Conservation (phyloP, 2,113 vertebrate genomes). For the Malurus cyaneus region DNA sequence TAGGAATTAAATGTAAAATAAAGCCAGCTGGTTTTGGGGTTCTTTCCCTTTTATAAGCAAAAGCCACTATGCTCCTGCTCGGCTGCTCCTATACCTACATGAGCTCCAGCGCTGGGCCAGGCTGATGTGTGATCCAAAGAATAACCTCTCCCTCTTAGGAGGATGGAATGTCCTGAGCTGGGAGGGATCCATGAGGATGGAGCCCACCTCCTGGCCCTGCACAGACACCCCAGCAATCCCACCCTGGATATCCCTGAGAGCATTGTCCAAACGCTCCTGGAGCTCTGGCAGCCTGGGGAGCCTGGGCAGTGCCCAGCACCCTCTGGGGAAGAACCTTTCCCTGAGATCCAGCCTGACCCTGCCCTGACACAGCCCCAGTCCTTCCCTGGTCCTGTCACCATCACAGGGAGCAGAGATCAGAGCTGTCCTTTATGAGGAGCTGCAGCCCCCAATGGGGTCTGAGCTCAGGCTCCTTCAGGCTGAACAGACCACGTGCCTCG, state of each 20-base stretch:
- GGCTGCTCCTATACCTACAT: background rate
- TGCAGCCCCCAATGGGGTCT: background rate
- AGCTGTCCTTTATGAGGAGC: background rate
- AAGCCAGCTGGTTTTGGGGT: background rate
- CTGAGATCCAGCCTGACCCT: accelerated
- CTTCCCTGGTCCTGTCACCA: background rate
- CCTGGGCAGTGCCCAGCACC: background rate
- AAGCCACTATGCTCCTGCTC: background rate
- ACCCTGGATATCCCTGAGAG: accelerated
- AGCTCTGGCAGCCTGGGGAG: background rate
- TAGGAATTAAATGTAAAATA: background rate
- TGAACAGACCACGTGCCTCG: background rate
- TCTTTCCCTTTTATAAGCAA: background rate
- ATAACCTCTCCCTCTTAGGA: background rate
- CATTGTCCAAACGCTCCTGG: accelerated
- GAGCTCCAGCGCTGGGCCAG: accelerated
- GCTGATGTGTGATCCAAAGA: background rate
- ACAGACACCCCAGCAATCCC: background rate
- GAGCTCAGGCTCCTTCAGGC: background rate
- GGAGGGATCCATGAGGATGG: background rate
- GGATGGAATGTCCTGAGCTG: background rate
- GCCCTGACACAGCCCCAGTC: background rate
- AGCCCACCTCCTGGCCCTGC: background rate
- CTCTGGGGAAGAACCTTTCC: background rate
- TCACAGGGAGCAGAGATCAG: background rate